Base-by-base conservation (phyloP, 2,113 vertebrate species). In the Petroica traversi region DNA sequence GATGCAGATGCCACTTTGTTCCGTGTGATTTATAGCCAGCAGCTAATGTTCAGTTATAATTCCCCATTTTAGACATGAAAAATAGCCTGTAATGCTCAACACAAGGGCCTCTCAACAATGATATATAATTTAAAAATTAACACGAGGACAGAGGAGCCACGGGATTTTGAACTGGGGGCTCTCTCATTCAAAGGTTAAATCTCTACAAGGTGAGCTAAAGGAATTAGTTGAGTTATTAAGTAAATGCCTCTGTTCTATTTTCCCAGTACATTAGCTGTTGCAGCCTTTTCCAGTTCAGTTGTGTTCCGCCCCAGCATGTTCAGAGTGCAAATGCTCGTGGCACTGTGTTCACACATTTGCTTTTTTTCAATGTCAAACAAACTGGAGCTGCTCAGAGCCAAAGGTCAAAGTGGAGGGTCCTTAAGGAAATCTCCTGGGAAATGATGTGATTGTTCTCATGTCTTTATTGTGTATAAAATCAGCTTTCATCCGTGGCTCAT, bases 101-200 rank as follows among this genome's bases (percentile, higher is more conserved):
- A 94, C 80, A 75, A 97, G 92, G 93, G 96, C 96, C 92, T 97
- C 97, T 97, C 92, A 93, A 89, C 97, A 93, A 94, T 96, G 96
- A 96, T 97, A 88, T 97, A 93, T 98, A 98, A 98, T 98, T 98
- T 98, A 96, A 98, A 98, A 98, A 98, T 98, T 98, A 98, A 96
- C 97, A 94, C 3, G n/a, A 97, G 95, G 94, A 97, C 94, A 97
- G 96, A 97, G 97, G 94, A 97, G 97, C 86, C 88, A 68, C 4
- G 3, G 91, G 75, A 90, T 92, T 96, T 95, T 98, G 98, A 98
- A 97, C 97, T 93, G 81, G 96, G 97, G 92, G 94, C 96, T 94
- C 46, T 81, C 94, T 90, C 95, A 92, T 77, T 84, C 95, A 86
- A 97, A 97, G 98, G 97, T 97, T 97, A 97, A 81, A 94, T 93